Base-by-base conservation (phyloP, 2,888 invertebrate genomes). In the Euclidia mi region DNA sequence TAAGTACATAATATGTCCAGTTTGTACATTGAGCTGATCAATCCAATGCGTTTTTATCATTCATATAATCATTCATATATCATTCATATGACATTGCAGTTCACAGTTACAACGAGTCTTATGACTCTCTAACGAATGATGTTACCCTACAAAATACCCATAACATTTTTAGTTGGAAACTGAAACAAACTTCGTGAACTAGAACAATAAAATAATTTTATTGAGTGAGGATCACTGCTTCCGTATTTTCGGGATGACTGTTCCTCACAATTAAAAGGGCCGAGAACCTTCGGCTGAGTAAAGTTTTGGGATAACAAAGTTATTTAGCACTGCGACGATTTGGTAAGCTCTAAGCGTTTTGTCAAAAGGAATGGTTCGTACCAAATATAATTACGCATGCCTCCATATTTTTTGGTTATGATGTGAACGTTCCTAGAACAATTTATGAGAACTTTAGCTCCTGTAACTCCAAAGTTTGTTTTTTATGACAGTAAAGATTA, bases 181-280 rank as follows among this genome's bases (percentile, higher is more conserved):
- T 32, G 42, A 35, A 40, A 37, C 40, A 25, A 52, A 52, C 29
- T 31, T 35, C 10, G 7, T 4, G 35, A 53, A 57, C 48, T 58
- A 58, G 58, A 45, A 67, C 67, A 48, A 67, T 66, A 63, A 63
- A 51, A 52, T 59, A 46, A 49, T 44, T 41, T 46, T 38, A 59
- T 35, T 37, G 6, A 10, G 1, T 12, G 52, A 48, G 47, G 48
- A 66, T 56, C 34, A 38, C 57, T 12, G 55, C 51, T 65, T 55
- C 56, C 61, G 32, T 60, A 52, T 57, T 68, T 61, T 45, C 3
- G 3, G 31, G 25, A 56, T 51, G 60, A 48, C 34, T 51, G 40
- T 59, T 67, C 51, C 57, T 57, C 51, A 61, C 47, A 55, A 65
- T 57, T 55, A 43, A 57, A 48, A 51, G 45, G 40, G 50, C 12